These are phyloP conservation scores for Gasterosteus aculeatus DNA, from an alignment of 2,113 vertebrate genomes.

Conservation along the genomic window DNA sequence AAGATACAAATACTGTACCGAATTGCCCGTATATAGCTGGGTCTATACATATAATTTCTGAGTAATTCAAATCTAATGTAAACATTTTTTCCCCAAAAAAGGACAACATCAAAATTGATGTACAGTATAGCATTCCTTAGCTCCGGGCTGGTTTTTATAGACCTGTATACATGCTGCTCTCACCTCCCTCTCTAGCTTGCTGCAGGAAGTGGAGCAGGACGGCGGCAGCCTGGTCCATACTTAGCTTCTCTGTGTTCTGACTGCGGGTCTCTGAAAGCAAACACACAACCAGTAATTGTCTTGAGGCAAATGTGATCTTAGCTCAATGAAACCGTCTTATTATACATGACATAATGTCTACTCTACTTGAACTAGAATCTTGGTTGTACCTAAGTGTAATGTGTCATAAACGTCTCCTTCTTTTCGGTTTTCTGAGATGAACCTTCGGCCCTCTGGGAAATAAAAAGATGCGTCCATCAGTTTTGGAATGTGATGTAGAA, in stretches of 20 bases:
- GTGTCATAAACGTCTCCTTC: conserved; percentile 83
- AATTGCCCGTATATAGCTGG: not conserved
- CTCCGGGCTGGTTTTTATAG: not conserved
- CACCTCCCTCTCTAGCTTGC: conserved; percentile 85
- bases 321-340: not conserved
- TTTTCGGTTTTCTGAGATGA: conserved; percentile 89
- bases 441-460: conserved; percentile 88
- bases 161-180: conserved; percentile 3
- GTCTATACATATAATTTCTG: not conserved
- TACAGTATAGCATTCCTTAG: no score
- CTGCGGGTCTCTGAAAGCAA: conserved; percentile 86
- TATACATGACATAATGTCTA: not conserved
- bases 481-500: not conserved
- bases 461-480: not conserved
- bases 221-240: conserved; percentile 84
- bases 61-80: not conserved
- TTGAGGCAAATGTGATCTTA: not conserved
- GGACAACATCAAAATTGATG: not conserved
- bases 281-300: not conserved
- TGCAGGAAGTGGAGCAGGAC: conserved; percentile 84
- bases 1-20: not conserved
- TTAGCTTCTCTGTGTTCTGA: conserved; percentile 82
- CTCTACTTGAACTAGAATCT: not conserved
- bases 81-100: not conserved
- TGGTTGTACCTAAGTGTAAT: conserved; percentile 83